Percentiles rank a stretch among this genome's conserved stretches.
These are phyloP conservation scores for Cactoblastis cactorum DNA, from an alignment of 2,888 invertebrate species.

Conservation along the genomic window DNA sequence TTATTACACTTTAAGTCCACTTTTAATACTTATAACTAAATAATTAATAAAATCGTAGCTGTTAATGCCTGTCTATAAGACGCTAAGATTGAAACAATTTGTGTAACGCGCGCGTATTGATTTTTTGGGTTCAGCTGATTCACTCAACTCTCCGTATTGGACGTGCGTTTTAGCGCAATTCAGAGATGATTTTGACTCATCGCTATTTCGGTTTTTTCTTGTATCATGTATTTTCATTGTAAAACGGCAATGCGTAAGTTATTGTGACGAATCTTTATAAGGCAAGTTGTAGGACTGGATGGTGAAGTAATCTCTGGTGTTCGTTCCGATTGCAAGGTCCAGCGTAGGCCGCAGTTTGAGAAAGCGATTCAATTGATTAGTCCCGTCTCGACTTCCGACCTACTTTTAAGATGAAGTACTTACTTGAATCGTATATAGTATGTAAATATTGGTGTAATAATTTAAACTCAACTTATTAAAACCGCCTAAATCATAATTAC, in stretches of 20 bases:
- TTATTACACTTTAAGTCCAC: conserved; percentile 25
- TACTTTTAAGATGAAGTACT: conserved; percentile 2
- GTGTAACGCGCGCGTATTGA: conserved; percentile 54
- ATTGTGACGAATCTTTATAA: conserved; percentile 27
- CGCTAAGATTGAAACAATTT: conserved; percentile 25
- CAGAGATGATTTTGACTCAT: conserved; percentile 53
- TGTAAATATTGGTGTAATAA: too few relatives aligned
- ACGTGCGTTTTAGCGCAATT: conserved; percentile 53
- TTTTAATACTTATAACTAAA: conserved; percentile 18
- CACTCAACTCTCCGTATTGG: conserved; percentile 30
- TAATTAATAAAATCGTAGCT: conserved; percentile 2
- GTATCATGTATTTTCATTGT: conserved; percentile 27
- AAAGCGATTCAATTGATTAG: conserved; percentile 28
- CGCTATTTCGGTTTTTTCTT: conserved; percentile 47
- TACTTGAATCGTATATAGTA: too few relatives aligned
- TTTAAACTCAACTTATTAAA: too few relatives aligned
- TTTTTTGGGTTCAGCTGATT: conserved; percentile 69
- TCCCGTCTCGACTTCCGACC: conserved; percentile 14
- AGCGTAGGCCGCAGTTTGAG: conserved; percentile 26
- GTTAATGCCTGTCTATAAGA: conserved; percentile 10
- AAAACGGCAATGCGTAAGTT: conserved; percentile 20
- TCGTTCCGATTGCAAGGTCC: conserved; percentile 24
- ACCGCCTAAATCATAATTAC: too few relatives aligned
- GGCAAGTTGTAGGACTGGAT: conserved; percentile 19
- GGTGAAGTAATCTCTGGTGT: conserved; percentile 8